Evolutionary conservation across 2,113 vertebrate genomes (phyloP), one percentile per base, ranked within the genome.

Genomic region (Fukomys damarensis): DNA sequence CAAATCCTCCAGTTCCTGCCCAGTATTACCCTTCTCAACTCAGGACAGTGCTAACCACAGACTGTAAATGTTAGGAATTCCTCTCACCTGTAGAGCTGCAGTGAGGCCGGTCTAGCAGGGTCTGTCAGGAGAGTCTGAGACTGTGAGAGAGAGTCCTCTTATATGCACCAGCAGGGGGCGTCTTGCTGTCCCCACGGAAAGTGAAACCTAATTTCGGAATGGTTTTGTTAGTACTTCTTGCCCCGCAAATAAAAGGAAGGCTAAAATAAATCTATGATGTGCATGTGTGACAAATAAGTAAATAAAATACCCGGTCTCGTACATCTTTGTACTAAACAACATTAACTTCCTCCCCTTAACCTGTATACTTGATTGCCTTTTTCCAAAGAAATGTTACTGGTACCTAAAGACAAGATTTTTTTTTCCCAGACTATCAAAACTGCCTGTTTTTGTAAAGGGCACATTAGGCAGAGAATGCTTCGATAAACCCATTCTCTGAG

Each of bases 391-490:
- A 91, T 38, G 28, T 59, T 77, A 11, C 49, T 66, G 6, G 22
- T 77, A 94, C 35, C 24, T 38, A 82, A 85, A 91, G 74, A 59
- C 19, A 72, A 54, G 14, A 61, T 12, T 89, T 59, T 52, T 81
- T 83, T 93, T 46, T 81, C 80, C 93, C 35, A 86, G 56, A 85
- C n/a, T 86, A 81, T 7, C 90, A 92, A 59, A 19, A 68, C 59
- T 90, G 4, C 49, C 4, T 76, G 54, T 89, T 98, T 97, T 88
- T 91, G 91, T 46, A 84, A 93, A 97, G 86, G 94, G 91, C 91
- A 77, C 76, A 66, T 98, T 97, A 97, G 85, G 77, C 91, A 97
- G 97, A 97, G 95, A 97, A 97, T 97, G 98, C 96, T 98, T 59
- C 6, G 35, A 96, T 83, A 97, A 97, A 94, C 74, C 90, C 80